Percentiles rank a stretch among this genome's conserved stretches.
Conservation (phyloP, 2,888 invertebrate genomes). For the Julus scandinavius region DNA sequence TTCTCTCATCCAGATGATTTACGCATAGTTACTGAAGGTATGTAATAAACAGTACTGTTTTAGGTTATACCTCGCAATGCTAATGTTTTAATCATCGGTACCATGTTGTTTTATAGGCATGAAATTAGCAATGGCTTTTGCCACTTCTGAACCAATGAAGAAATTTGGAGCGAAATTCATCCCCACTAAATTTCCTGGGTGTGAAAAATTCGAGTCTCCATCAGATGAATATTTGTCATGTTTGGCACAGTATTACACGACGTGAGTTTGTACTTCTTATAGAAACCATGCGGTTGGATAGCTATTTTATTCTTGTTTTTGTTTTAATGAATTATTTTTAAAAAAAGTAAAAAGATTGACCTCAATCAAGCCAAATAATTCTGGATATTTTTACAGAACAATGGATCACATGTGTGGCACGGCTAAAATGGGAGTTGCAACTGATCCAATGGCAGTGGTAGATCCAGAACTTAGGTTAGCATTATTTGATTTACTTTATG, state of each 20-base stretch:
- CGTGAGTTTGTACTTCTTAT: neutral
- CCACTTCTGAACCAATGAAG: slow-evolving; percentile 59
- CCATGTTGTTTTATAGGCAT: slow-evolving; percentile 51
- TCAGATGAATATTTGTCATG: slow-evolving; percentile 48
- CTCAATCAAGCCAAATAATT: neutral
- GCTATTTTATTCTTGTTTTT: neutral
- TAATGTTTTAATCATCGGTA: neutral
- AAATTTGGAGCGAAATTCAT: slow-evolving; percentile 59
- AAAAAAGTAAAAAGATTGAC: neutral
- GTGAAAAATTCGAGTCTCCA: slow-evolving; percentile 57
- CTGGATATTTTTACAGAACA: slow-evolving; percentile 57
- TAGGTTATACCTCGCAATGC: neutral
- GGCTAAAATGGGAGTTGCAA: slow-evolving; percentile 71
- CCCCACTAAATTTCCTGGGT: slow-evolving; percentile 60
- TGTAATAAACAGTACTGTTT: slow-evolving; percentile 19
- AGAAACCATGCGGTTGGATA: neutral
- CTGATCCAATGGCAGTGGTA: slow-evolving; percentile 67
- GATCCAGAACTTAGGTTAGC: slow-evolving; percentile 64
- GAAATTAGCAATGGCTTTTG: slow-evolving; percentile 60
- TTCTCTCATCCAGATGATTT: slow-evolving; percentile 83
- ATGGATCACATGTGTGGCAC: slow-evolving; percentile 70
- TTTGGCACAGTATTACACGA: slow-evolving; percentile 48
- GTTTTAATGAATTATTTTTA: neutral
- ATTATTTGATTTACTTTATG: neutral
- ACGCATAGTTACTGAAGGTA: slow-evolving; percentile 80